phyloP scores from a whole-genome alignment of 1,140 invertebrate species.

The Lithobius niger region DNA sequence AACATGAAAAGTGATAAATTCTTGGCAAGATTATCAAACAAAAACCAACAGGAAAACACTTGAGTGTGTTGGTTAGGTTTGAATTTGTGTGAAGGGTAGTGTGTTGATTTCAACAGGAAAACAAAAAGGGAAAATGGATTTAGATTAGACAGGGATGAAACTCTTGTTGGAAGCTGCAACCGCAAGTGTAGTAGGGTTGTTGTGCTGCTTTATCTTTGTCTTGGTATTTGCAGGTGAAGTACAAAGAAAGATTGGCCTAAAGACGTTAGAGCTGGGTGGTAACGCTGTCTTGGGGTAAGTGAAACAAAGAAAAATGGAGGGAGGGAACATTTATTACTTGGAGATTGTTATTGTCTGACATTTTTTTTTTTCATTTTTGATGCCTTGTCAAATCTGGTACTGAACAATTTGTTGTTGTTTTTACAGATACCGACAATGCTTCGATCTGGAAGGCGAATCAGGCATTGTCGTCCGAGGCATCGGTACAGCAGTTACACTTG shows the following conservation, averaged over 20 bases:
- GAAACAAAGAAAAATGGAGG: too few relatives aligned
- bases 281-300: constrained; percentile 79
- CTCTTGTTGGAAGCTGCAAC: too few relatives aligned
- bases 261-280: constrained; percentile 83
- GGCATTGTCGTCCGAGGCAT: constrained; percentile 84
- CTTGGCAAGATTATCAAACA: too few relatives aligned
- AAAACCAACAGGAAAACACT: too few relatives aligned
- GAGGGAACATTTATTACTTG: neutral
- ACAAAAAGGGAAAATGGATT: too few relatives aligned
- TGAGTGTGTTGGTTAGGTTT: too few relatives aligned
- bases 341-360: neutral
- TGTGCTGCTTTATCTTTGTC: too few relatives aligned
- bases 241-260: constrained; percentile 84
- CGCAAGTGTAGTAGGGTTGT: too few relatives aligned
- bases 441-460: constrained; percentile 92
- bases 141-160: too few relatives aligned
- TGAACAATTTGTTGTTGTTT: constrained; percentile 10
- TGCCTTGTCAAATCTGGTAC: neutral
- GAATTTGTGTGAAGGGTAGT: too few relatives aligned
- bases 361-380: constrained; percentile 5
- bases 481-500: constrained; percentile 70
- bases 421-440: constrained; percentile 73
- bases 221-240: constrained; percentile 58
- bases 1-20: too few relatives aligned
- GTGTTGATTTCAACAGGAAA: too few relatives aligned